Conservation (phyloP, 1,140 invertebrate genomes). For the Drosophila suzukii region DNA sequence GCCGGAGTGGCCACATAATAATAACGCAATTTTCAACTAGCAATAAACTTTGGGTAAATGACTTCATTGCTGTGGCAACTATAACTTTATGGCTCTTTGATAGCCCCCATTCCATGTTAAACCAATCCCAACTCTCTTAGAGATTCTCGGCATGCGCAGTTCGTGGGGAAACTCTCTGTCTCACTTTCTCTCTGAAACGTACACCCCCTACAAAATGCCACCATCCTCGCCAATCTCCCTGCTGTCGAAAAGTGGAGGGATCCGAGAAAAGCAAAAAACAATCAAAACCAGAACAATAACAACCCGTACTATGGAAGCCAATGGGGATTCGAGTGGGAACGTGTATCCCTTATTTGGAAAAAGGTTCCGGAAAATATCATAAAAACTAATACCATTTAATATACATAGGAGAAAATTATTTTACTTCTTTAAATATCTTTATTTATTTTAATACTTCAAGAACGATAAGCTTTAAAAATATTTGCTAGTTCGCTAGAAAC, state of each 20-base stretch:
- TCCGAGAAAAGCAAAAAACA: slow-evolving; percentile 26
- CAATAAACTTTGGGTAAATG: slow-evolving; percentile 46
- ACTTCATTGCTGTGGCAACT: slow-evolving; percentile 46
- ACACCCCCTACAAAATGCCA: slow-evolving; percentile 25
- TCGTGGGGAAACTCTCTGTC: slow-evolving; percentile 10
- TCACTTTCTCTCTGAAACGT: slow-evolving; percentile 6
- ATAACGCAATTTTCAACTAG: slow-evolving; percentile 47
- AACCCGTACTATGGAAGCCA: slow-evolving; percentile 37
- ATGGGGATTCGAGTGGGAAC: slow-evolving; percentile 2
- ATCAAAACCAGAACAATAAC: slow-evolving; percentile 27
- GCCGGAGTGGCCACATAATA: slow-evolving; percentile 28
- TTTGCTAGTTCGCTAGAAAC: too few relatives aligned
- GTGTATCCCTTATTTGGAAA: neutral
- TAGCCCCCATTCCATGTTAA: neutral
- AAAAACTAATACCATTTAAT: too few relatives aligned
- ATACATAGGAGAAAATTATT: too few relatives aligned
- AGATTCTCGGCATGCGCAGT: slow-evolving; percentile 45
- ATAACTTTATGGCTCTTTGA: slow-evolving; percentile 50
- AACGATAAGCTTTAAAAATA: too few relatives aligned
- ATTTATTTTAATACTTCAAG: too few relatives aligned
- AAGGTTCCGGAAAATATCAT: too few relatives aligned
- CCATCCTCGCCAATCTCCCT: neutral
- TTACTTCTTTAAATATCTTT: too few relatives aligned
- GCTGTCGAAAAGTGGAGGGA: slow-evolving; percentile 34
- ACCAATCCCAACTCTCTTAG: slow-evolving; percentile 32